These are phyloP conservation scores for Aethina tumida DNA, from an alignment of 1,140 invertebrate species.

Conservation along the genomic window DNA sequence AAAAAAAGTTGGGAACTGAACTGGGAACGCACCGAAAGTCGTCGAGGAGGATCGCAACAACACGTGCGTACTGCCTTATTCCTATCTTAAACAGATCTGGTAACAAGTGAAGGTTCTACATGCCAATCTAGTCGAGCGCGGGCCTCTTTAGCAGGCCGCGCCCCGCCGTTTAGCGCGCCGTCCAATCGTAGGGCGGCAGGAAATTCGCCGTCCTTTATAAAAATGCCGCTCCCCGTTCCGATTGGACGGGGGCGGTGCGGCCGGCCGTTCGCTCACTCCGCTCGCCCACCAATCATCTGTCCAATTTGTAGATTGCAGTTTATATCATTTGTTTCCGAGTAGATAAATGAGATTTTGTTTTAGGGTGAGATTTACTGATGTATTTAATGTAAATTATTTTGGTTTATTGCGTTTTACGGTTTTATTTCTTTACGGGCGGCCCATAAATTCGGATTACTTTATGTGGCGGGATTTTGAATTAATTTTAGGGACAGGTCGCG, in stretches of 20 bases:
- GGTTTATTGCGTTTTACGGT: slow-evolving; percentile 28
- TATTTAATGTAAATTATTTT: slow-evolving; percentile 36
- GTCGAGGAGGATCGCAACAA: slow-evolving; percentile 9
- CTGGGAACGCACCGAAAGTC: slow-evolving; percentile 7
- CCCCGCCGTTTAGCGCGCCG: slow-evolving; percentile 11
- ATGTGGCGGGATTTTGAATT: too few relatives aligned
- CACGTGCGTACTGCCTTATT: slow-evolving; percentile 25
- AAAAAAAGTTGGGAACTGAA: slow-evolving; percentile 9
- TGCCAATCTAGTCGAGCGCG: slow-evolving; percentile 22
- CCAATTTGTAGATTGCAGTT: slow-evolving; percentile 27
- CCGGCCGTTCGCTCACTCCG: slow-evolving; percentile 12
- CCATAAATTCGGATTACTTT: slow-evolving; percentile 30
- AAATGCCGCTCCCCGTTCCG: slow-evolving; percentile 11
- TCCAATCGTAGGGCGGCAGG: slow-evolving; percentile 17
- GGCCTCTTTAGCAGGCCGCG: slow-evolving; percentile 18
- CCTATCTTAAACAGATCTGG: slow-evolving; percentile 31
- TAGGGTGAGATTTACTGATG: slow-evolving; percentile 33
- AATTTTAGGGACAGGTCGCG: too few relatives aligned
- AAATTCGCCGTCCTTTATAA: slow-evolving; percentile 21
- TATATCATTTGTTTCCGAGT: slow-evolving; percentile 31
- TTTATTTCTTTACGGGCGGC: slow-evolving; percentile 26
- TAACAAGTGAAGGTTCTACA: slow-evolving; percentile 31
- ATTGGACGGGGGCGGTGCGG: slow-evolving; percentile 23
- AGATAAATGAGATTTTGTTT: slow-evolving; percentile 36
- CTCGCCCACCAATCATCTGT: slow-evolving; percentile 30